Base-by-base conservation (phyloP, 1,140 invertebrate genomes). In the Drosophila nikananu region DNA sequence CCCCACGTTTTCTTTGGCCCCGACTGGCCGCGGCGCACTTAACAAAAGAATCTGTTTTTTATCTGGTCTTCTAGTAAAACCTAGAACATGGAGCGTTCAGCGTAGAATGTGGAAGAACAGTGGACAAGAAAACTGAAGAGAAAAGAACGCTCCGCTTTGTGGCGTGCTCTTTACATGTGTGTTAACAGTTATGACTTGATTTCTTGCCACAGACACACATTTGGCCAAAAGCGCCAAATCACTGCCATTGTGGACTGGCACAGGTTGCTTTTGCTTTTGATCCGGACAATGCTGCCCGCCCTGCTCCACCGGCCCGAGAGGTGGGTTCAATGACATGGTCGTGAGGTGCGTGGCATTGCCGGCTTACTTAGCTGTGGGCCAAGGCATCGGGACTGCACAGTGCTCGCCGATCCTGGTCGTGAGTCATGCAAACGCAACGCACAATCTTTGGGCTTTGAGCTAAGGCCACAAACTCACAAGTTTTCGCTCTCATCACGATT, bases 151-250 rank as follows among this genome's bases (percentile, higher is more conserved):
- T 71, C 49, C 64, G 67, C 67, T 71, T 68, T 68, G 39, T 52
- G 64, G 49, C 37, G 49, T 57, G 63, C 64, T 71, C 67, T 71
- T 71, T 71, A 68, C 64, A 71, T 63, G 67, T 71, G 64, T 71
- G 46, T 73, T 73, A 65, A 87, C 84, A 84, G 84, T 87, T 87
- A 87, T 79, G 77, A 71, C 81, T 87, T 79, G 77, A 87, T 87
- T 84, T 89, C 81, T 81, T 89, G 81, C 61, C 77, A 51, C 68
- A 81, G 73, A 84, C 72, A 74, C 61, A 59, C 60, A 57, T 73
- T 63, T 75, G 42, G 49, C 71, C 48, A 60, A 66, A 86, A 86
- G 79, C 64, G 84, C 77, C 84, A 81, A 89, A 75, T 87, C 84
- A 87, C 81, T 84, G 54, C 35, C 54, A 67, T 52, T 63, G 71